These are phyloP conservation scores for Dreissena polymorpha DNA, from an alignment of 1,140 invertebrate species.

Conservation along the genomic window DNA sequence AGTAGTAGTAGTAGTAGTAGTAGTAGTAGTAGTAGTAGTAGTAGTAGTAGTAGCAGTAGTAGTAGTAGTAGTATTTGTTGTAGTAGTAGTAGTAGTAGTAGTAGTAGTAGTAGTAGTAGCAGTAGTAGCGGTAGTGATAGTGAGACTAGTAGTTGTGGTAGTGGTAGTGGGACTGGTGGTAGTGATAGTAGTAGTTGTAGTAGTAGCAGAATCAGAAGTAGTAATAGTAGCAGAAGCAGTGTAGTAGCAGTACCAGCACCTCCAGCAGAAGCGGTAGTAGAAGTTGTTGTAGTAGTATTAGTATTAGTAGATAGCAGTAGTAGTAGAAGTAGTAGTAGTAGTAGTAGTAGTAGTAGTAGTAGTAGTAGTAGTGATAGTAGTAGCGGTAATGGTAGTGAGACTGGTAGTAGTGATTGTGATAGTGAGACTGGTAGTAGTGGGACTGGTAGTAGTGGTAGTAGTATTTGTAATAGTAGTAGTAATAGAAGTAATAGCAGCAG, in stretches of 20 bases:
- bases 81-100: slow-evolving; percentile 36
- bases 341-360: background rate
- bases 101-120: slow-evolving; percentile 40
- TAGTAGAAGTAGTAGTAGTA: slow-evolving; percentile 7
- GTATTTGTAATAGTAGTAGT: slow-evolving; percentile 3
- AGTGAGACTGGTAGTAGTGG: background rate
- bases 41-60: slow-evolving; percentile 32
- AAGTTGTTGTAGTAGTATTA: background rate
- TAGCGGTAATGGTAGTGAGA: background rate
- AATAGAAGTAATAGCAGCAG: slow-evolving; percentile 11
- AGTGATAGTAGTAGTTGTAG: slow-evolving; percentile 29
- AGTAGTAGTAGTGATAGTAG: background rate
- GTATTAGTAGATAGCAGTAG: slow-evolving; percentile 6
- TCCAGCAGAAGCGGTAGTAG: background rate
- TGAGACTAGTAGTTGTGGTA: slow-evolving; percentile 21
- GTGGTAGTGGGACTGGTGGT: slow-evolving; percentile 20
- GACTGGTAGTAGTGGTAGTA: slow-evolving; percentile 8
- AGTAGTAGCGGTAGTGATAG: too few relatives aligned
- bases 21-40: slow-evolving; percentile 26
- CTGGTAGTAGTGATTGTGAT: background rate
- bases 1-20: slow-evolving; percentile 33
- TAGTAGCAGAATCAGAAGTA: slow-evolving; percentile 20
- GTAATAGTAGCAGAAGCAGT: slow-evolving; percentile 10
- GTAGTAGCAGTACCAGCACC: background rate
- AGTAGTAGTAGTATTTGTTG: slow-evolving; percentile 36